These are phyloP conservation scores for Brachyptera risi DNA, from an alignment of 2,888 invertebrate species.

Conservation along the genomic window DNA sequence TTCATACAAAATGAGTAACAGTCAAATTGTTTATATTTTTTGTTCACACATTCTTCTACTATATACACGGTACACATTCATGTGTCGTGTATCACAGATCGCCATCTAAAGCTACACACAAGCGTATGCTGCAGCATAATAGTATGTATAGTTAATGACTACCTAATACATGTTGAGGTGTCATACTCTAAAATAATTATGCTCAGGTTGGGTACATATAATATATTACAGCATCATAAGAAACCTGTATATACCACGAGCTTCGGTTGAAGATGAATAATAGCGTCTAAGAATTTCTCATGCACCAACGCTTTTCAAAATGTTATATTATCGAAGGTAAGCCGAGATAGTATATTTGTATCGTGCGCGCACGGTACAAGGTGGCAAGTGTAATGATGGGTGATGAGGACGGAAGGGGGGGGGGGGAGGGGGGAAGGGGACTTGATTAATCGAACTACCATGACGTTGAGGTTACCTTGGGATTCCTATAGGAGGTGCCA, in stretches of 20 bases:
- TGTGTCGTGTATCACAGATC: no score
- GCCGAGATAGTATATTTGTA: background rate
- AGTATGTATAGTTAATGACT: background rate
- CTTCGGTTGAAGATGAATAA: background rate
- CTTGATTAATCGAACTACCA: slow-evolving; percentile 28
- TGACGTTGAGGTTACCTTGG: slow-evolving; percentile 26
- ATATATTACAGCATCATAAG: background rate
- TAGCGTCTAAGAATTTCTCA: background rate
- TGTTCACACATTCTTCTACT: no score
- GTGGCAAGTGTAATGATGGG: slow-evolving; percentile 6
- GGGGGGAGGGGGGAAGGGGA: slow-evolving; percentile 17
- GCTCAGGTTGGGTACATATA: background rate
- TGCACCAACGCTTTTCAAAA: background rate
- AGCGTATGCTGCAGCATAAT: no score
- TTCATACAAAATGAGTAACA: no score
- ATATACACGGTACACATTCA: no score
- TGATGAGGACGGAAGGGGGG: no score
- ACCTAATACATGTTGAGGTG: background rate
- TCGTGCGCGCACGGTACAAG: background rate
- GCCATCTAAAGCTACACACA: no score
- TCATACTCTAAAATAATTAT: background rate
- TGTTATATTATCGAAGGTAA: background rate
- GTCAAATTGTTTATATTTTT: no score
- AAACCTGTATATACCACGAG: background rate
- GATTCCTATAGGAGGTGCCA: slow-evolving; percentile 20